These are phyloP conservation scores for Galleria mellonella DNA, from an alignment of 1,140 invertebrate species.

Conservation along the genomic window DNA sequence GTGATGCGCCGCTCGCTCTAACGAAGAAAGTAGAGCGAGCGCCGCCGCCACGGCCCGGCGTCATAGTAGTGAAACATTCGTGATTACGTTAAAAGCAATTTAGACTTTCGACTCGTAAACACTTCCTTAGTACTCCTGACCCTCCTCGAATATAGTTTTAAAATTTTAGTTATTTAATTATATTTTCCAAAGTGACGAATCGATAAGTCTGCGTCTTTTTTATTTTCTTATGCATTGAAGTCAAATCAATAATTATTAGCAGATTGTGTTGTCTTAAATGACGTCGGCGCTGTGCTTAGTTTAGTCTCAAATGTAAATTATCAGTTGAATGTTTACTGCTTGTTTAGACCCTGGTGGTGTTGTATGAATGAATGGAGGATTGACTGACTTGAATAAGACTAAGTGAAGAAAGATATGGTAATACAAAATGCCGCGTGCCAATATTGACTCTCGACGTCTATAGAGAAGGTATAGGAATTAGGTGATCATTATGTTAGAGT, in stretches of 20 bases:
- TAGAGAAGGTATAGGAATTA: slow-evolving; percentile 7
- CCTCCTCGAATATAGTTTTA: slow-evolving; percentile 69
- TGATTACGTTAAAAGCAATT: slow-evolving; percentile 71
- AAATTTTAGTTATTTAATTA: slow-evolving; percentile 65
- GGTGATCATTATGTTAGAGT: slow-evolving; percentile 6
- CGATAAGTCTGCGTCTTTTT: slow-evolving; percentile 70
- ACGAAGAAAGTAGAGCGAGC: slow-evolving; percentile 78
- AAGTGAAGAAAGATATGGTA: slow-evolving; percentile 21
- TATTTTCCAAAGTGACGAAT: slow-evolving; percentile 72
- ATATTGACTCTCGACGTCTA: slow-evolving; percentile 22
- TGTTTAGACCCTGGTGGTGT: background rate
- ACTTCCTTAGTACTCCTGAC: slow-evolving; percentile 40
- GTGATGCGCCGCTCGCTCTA: slow-evolving; percentile 83
- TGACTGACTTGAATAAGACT: slow-evolving; percentile 54
- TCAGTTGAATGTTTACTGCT: no score
- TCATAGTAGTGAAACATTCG: slow-evolving; percentile 90
- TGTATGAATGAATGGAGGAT: slow-evolving; percentile 26
- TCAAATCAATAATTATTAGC: slow-evolving; percentile 31
- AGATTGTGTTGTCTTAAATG: slow-evolving; percentile 45
- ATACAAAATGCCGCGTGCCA: slow-evolving; percentile 46
- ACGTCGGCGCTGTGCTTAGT: slow-evolving; percentile 61
- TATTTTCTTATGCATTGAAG: slow-evolving; percentile 49
- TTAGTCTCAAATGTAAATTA: slow-evolving; percentile 60
- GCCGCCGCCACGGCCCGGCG: slow-evolving; percentile 85
- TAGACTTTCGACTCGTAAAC: slow-evolving; percentile 35